Evolutionary conservation across 2,888 invertebrate genomes (phyloP).

Genomic region (Byasa hedistus): DNA sequence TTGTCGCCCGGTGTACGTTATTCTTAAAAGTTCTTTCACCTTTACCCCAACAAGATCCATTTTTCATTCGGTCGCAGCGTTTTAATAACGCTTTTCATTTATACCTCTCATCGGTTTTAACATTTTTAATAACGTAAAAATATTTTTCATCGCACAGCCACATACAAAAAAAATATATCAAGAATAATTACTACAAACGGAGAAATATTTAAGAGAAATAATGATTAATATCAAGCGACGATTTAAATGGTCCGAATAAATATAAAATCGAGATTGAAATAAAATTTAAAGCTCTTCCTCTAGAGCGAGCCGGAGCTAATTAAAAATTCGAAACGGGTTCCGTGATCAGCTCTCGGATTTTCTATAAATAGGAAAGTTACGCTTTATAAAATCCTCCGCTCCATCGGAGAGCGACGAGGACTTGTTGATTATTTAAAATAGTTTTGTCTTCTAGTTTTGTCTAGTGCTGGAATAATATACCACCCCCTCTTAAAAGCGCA

Average conservation of each 20-base stretch:
- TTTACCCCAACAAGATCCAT: neutral
- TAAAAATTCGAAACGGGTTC: conserved; percentile 26
- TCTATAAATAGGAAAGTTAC: conserved; percentile 25
- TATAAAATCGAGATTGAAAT: neutral
- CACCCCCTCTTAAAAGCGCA: no score
- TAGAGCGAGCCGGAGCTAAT: conserved; percentile 13
- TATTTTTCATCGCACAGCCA: no score
- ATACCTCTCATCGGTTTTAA: no score
- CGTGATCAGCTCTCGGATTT: conserved; percentile 23
- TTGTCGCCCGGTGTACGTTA: neutral
- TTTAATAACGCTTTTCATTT: no score
- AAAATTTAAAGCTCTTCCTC: conserved; percentile 4
- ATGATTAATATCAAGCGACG: no score
- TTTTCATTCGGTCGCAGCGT: no score
- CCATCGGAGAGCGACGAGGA: conserved; percentile 6
- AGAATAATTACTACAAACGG: no score
- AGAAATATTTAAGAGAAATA: no score
- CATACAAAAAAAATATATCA: no score
- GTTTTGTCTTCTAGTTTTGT: conserved; percentile 4
- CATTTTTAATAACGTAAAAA: no score
- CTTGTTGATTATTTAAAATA: conserved; percentile 18
- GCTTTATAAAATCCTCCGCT: conserved; percentile 22
- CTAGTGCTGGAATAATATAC: no score
- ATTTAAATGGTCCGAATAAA: neutral
- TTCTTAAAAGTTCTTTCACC: neutral